Evolutionary conservation across 2,888 invertebrate genomes (phyloP), one percentile per base, ranked within the genome.

Genomic region (Lepidocyrtinus sp.): DNA sequence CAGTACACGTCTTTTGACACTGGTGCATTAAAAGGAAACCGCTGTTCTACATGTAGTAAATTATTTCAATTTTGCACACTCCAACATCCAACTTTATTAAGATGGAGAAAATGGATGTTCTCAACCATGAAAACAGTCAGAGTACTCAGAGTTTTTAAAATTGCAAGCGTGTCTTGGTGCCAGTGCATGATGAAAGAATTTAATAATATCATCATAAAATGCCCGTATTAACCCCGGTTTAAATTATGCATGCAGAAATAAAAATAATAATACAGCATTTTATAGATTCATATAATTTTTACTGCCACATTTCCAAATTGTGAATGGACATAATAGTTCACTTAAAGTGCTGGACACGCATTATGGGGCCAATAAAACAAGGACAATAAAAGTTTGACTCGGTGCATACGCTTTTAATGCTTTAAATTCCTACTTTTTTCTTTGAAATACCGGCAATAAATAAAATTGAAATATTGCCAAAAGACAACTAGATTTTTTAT

Each of bases 11-110:
- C n/a, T n/a, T n/a, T n/a, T n/a, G n/a, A n/a, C n/a, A n/a, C n/a
- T n/a, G n/a, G n/a, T 25, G 27, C 55, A 73, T 73, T 61, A 75
- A 75, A 75, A 75, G 75, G 75, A 68, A 75, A 75, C 68, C 75
- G 45, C 61, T 68, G 68, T 75, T 61, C 62, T 12, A 5, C 19
- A 36, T 22, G 61, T 26, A 45, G 65, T 75, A 75, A 68, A 75
- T 68, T 45, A 75, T 45, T 75, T 68, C 61, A 75, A 68, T 75
- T 75, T 75, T 75, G 45, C 75, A 75, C 75, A 67, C 65, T 67
- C 17, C 5, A 68, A 67, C 75, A 67, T 36, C 21, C n/a, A 55
- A 59, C 25, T 36, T 27, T 67, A 22, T 50, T 73, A 24, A 55
- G n/a, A n/a, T n/a, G n/a, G n/a, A n/a, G n/a, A n/a, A n/a, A n/a